Evolutionary conservation across 2,113 vertebrate genomes (phyloP), one percentile per base, ranked within the genome.

Genomic region (Sorex araneus): DNA sequence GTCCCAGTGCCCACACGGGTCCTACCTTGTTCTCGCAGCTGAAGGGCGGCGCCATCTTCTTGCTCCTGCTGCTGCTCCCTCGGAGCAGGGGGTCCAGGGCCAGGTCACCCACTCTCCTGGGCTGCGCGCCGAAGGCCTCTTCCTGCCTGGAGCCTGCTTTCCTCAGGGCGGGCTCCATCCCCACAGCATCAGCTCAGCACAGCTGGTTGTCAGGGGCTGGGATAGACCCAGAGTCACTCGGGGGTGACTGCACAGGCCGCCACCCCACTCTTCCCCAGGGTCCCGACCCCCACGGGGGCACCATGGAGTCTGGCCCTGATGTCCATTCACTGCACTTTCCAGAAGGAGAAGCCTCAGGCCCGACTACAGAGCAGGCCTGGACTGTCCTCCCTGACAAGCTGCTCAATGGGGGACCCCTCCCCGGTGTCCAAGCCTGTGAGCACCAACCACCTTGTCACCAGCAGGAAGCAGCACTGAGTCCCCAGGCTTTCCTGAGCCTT

Each of bases 11-110:
- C 64, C 11, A 30, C 2, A 10, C 3, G 6, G 13, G 19, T 6
- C 96, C 95, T 94, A 96, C 98, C 98, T 98, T 98, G 69, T 98
- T 97, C 6, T 92, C 94, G 95, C 40, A 96, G 88, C 94, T 21
- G 0, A 67, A 0, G 9, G 82, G 69, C 36, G 90, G 94, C 94
- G 96, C 74, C 94, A 95, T 71, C 75, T 93, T 25, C 80, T 93
- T 94, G 90, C 75, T 91, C 93, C 6, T 98, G 0, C 34, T 5
- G 0, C 90, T 95, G 92, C 97, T 97, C 69, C 82, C 97, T 64
- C 82, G 92, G 85, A 97, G 96, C 75, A 95, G 96, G 87, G 97
- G 93, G 47, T 94, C 96, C 96, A 95, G 66, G 50, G 95, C 96
- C 0, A 97, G 96, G 45, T 97, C 97, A 0, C 96, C 85, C 67